A percentile compares a stretch with the other conserved stretches of the same genome.
Evolutionary conservation across 2,888 invertebrate species (phyloP).

Genomic region (Yponomeuta evonymella): DNA sequence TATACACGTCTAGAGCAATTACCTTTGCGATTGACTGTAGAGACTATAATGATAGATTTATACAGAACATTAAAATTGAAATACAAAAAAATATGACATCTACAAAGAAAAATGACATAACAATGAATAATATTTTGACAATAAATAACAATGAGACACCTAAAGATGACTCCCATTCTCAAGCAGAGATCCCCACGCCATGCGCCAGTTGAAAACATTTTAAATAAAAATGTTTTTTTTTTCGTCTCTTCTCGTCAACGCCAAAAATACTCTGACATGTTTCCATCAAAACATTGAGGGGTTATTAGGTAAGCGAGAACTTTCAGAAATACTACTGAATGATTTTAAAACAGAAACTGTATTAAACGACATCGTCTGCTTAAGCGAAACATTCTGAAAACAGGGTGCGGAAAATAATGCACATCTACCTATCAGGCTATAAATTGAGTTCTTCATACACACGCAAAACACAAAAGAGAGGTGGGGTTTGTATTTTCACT

Average conservation of each 20-base stretch:
- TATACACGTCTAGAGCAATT: background rate
- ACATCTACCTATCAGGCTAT: background rate
- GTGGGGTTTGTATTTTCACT: background rate
- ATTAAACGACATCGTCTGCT: background rate
- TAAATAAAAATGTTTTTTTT: background rate
- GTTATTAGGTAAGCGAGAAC: background rate
- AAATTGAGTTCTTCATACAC: background rate
- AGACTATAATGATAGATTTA: background rate
- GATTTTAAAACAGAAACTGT: background rate
- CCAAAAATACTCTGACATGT: background rate
- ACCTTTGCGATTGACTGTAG: background rate
- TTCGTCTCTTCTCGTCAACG: background rate
- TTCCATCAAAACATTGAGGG: background rate
- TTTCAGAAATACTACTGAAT: background rate
- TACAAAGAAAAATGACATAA: background rate
- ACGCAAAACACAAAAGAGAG: background rate
- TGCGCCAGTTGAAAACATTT: background rate
- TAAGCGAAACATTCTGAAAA: background rate
- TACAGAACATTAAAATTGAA: background rate
- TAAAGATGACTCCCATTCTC: no score
- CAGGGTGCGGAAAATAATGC: background rate
- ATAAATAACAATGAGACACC: no score
- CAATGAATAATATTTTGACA: background rate
- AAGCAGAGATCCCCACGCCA: background rate
- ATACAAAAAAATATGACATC: background rate